Conservation (phyloP, 2,113 vertebrate genomes). For the Pseudonaja textilis region DNA sequence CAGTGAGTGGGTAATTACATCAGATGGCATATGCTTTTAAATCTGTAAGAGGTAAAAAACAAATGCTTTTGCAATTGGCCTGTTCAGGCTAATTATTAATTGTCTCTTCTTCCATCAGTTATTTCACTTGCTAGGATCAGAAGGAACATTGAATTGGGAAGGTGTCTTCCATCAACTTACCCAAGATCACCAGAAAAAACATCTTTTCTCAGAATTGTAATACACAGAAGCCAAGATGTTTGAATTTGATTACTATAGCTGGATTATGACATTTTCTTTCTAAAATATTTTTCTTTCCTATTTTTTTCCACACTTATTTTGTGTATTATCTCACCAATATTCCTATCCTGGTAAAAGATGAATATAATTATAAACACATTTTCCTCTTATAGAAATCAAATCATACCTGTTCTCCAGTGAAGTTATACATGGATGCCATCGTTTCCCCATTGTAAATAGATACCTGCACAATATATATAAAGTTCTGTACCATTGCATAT, state of each 20-base stretch:
- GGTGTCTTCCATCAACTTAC: not conserved
- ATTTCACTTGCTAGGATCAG: not conserved
- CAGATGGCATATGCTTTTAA: not conserved
- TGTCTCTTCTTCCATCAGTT: not conserved
- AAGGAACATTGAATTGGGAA: not conserved
- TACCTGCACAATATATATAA: slow-evolving; percentile 73
- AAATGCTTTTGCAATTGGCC: not conserved
- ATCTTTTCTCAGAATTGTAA: not conserved
- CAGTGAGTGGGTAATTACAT: not conserved
- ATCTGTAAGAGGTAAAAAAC: not conserved
- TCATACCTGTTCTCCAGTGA: slow-evolving; percentile 91
- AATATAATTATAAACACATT: not conserved
- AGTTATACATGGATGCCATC: slow-evolving; percentile 92
- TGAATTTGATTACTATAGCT: not conserved
- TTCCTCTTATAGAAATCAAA: not conserved
- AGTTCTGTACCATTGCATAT: not conserved
- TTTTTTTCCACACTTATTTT: not conserved
- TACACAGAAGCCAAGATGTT: not conserved
- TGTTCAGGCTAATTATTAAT: not conserved
- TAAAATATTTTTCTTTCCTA: not conserved
- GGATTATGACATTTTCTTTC: not conserved
- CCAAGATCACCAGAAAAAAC: not conserved
- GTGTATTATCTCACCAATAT: not conserved
- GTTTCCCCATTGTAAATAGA: slow-evolving; percentile 89
- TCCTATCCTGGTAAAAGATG: not conserved